Evolutionary conservation across 2,113 vertebrate genomes (phyloP).

Genomic region (Panthera leo): DNA sequence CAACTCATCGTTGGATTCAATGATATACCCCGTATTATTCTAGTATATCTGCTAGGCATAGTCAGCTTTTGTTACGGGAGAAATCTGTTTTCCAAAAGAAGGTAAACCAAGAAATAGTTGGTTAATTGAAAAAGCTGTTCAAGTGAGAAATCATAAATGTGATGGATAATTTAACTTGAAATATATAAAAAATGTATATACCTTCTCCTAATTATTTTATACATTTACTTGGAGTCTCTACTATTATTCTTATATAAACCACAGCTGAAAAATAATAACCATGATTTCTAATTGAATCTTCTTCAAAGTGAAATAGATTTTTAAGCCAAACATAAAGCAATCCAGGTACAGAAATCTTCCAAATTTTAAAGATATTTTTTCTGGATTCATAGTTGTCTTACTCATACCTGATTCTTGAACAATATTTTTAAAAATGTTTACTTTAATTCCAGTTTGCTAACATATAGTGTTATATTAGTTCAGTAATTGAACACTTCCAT

Average conservation of each 20-base stretch:
- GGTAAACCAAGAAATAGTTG: background rate
- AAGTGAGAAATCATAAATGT: background rate
- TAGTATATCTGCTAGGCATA: background rate
- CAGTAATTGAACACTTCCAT: background rate
- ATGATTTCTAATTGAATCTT: constrained; percentile 11
- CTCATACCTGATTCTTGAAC: background rate
- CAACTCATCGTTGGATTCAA: background rate
- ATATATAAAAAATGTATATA: background rate
- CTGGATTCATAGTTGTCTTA: background rate
- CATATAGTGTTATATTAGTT: background rate
- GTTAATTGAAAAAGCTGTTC: background rate
- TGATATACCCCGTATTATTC: background rate
- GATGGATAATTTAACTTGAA: background rate
- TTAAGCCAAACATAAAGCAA: background rate
- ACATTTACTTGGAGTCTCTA: background rate
- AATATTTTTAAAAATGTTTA: background rate
- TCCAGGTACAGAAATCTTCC: background rate
- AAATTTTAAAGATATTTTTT: background rate
- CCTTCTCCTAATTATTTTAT: constrained; percentile 33
- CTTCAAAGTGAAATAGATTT: constrained; percentile 1
- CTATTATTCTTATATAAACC: background rate
- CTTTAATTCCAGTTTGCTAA: background rate
- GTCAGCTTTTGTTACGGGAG: background rate
- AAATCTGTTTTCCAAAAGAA: background rate
- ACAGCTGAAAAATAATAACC: background rate